Conservation (phyloP, 2,888 invertebrate species). For the Hipparchia sbordonii region DNA sequence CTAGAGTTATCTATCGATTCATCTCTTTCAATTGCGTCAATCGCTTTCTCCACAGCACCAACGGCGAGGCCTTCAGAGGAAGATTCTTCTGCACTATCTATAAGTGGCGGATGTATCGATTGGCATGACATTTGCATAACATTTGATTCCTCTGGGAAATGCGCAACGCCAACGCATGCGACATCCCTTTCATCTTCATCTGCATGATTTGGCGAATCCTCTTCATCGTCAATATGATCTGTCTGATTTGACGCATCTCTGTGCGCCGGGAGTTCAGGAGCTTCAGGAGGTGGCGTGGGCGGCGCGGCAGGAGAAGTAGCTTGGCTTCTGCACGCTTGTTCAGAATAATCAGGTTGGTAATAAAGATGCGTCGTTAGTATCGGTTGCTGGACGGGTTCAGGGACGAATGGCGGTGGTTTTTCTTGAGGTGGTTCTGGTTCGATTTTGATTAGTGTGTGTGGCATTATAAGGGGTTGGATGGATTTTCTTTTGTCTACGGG, state of each 20-base stretch:
- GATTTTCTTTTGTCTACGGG: slow-evolving; percentile 71
- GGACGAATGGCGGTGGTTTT: slow-evolving; percentile 68
- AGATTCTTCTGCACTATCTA: slow-evolving; percentile 72
- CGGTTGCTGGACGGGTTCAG: slow-evolving; percentile 79
- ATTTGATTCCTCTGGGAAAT: slow-evolving; percentile 66
- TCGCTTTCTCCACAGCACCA: slow-evolving; percentile 71
- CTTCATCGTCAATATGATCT: slow-evolving; percentile 88
- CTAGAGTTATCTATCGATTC: slow-evolving; percentile 68
- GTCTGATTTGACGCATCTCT: slow-evolving; percentile 93
- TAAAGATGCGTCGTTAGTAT: slow-evolving; percentile 82
- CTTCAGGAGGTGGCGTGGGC: slow-evolving; percentile 77
- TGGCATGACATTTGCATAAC: slow-evolving; percentile 46
- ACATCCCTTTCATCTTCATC: slow-evolving; percentile 75
- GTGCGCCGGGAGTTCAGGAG: slow-evolving; percentile 85
- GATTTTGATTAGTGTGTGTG: slow-evolving; percentile 86
- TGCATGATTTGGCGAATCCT: slow-evolving; percentile 79
- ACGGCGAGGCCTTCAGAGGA: slow-evolving; percentile 65
- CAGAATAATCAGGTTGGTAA: slow-evolving; percentile 78
- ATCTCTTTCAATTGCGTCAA: slow-evolving; percentile 72
- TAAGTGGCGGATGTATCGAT: slow-evolving; percentile 51
- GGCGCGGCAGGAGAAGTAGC: slow-evolving; percentile 85
- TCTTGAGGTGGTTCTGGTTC: slow-evolving; percentile 85
- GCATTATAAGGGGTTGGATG: slow-evolving; percentile 74
- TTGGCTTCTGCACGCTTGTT: slow-evolving; percentile 79
- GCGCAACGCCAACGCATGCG: slow-evolving; percentile 77